Percentiles rank a stretch among this genome's conserved stretches.
These are phyloP conservation scores for Halictus rubicundus DNA, from an alignment of 1,140 invertebrate species.

Conservation along the genomic window DNA sequence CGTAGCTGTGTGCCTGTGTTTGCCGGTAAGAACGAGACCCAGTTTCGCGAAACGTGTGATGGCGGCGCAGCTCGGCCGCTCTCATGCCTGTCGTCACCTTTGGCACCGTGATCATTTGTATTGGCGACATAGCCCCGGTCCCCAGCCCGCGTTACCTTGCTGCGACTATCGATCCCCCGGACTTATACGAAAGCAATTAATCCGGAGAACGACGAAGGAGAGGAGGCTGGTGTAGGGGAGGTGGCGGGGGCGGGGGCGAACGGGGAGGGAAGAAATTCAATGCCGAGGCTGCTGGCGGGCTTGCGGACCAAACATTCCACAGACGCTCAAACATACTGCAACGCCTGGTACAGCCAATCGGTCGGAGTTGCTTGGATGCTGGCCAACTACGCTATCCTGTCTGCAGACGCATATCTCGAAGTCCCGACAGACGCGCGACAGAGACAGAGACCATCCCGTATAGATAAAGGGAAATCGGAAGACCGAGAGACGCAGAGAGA, in stretches of 20 bases:
- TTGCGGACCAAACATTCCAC: constrained; percentile 64
- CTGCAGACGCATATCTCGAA: constrained; percentile 63
- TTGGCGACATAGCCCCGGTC: neutral
- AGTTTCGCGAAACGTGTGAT: neutral
- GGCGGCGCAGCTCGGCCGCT: too few species aligned
- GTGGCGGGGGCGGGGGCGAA: neutral
- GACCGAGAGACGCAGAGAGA: neutral
- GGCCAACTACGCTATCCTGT: constrained; percentile 73
- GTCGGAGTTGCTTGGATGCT: constrained; percentile 73
- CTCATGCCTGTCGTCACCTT: constrained; percentile 45
- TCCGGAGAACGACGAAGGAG: constrained; percentile 35
- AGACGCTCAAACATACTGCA: constrained; percentile 66
- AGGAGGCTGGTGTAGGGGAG: neutral
- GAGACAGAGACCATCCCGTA: constrained; percentile 14
- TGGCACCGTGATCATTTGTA: constrained; percentile 60
- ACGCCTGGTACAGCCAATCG: constrained; percentile 71
- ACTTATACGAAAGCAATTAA: constrained; percentile 68
- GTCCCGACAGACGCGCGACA: constrained; percentile 32
- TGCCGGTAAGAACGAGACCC: constrained; percentile 33
- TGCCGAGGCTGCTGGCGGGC: constrained; percentile 14
- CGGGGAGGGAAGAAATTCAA: constrained; percentile 34
- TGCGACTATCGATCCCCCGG: constrained; percentile 34
- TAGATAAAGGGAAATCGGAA: constrained; percentile 31
- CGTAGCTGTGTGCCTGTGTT: too few species aligned
- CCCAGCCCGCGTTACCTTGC: neutral